Evolutionary conservation across 2,797 vertebrate genomes (phyloP), one percentile per base, ranked within the genome.

Genomic region (Salmo trutta): DNA sequence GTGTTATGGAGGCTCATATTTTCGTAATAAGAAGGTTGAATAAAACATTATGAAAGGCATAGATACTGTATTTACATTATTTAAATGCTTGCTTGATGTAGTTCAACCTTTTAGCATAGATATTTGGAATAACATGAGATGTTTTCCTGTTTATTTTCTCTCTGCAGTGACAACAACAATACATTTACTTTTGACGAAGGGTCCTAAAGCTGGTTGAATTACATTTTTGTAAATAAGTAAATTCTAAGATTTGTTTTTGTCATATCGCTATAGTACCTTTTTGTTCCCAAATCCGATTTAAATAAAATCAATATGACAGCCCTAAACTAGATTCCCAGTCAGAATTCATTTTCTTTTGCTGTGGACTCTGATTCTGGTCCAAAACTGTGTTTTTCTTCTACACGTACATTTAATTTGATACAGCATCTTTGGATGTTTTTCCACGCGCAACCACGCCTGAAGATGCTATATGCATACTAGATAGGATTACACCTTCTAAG

Each of bases 401-500:
- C 88, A 90, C 89, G 90, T 92, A 93, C 93, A 90, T 93, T 93
- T 94, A 91, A 94, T 94, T 95, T 94, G 91, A 95, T 94, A 94
- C 92, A 94, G 93, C 91, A 93, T 94, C 92, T 92, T 93, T 94
- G 91, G 92, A 90, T 92, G 91, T 92, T 93, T 92, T 91, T 91
- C 85, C 85, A 90, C 71, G 80, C 83, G 79, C 91, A 94, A 87
- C 92, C 93, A 91, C 87, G 93, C 93, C 93, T 95, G 93, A 90
- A 95, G 94, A 95, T 91, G 88, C 90, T 91, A 92, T 92, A 93
- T 92, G 93, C 92, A 91, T 89, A 93, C 87, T 90, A 94, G 94
- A 94, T 93, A 91, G 94, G 94, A 95, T 95, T 94, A 95, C 93
- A 95, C 93, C 91, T 93, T 92, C 91, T 94, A 93, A 95, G 94